Base-by-base conservation (phyloP, 2,797 vertebrate genomes). In the Chelon auratus region DNA sequence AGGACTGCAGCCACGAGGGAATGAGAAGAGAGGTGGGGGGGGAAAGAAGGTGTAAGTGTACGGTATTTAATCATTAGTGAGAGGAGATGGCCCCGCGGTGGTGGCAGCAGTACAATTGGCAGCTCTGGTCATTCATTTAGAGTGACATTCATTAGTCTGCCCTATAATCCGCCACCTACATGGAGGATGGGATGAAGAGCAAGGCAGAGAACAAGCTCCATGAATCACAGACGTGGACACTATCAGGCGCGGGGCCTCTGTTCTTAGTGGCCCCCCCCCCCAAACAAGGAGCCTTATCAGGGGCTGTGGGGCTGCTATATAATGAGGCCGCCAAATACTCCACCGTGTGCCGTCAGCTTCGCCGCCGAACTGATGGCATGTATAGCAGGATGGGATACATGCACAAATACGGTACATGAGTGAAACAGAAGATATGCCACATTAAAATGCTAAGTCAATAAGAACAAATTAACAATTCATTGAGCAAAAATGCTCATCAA, bases 111-210 rank as follows among this genome's bases (percentile, higher is more conserved):
- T 36, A 58, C 84, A 79, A 79, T 62, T 85, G 75, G 77, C 78
- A 84, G 77, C 71, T 68, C 20, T 3, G 42, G 80, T 77, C 79
- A 74, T 87, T 91, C 84, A 88, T 89, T 89, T 62, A 62, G 80
- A 83, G 43, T 77, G 85, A 85, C 77, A 81, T 80, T 88, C 85
- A 89, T 91, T 89, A 91, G 85, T 74, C 76, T 60, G 78, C 59
- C 72, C 72, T 77, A 58, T 80, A 86, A 91, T 91, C 81, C 77
- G 57, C 80, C 61, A 75, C 70, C 63, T 77, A 79, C 71, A 77
- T 58, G 50, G 72, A 73, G 51, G 68, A 64, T 20, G 55, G 57
- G 75, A 85, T 81, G 83, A 81, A 77, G 80, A 84, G 76, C 48
- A 56, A 66, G 53, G 65, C 63, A 47, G 47, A 53, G 65, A 81